Conservation (phyloP, 2,888 invertebrate species). For the Ennomos quercinarius region DNA sequence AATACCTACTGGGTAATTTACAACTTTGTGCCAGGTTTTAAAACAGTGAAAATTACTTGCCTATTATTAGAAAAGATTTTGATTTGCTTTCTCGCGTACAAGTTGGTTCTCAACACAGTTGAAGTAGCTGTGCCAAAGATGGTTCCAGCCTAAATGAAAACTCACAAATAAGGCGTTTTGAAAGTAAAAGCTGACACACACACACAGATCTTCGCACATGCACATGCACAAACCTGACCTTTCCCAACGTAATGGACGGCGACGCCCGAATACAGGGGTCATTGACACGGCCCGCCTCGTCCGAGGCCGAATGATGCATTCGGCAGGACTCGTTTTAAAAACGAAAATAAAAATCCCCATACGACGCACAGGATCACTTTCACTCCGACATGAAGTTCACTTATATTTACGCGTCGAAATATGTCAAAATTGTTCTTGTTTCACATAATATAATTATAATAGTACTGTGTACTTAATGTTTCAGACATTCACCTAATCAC, state of each 20-base stretch:
- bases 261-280: slow-evolving; percentile 78
- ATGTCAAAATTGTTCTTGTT: neutral
- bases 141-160: slow-evolving; percentile 44
- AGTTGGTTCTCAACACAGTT: neutral
- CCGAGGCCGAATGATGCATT: slow-evolving; percentile 76
- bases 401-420: slow-evolving; percentile 25
- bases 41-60: too few species aligned
- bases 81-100: too few species aligned
- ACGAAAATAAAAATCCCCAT: slow-evolving; percentile 49
- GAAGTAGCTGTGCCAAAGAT: slow-evolving; percentile 28
- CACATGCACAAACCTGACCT: slow-evolving; percentile 75
- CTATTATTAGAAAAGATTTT: too few species aligned
- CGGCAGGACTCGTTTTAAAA: slow-evolving; percentile 68
- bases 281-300: slow-evolving; percentile 62
- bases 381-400: slow-evolving; percentile 29
- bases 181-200: slow-evolving; percentile 74
- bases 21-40: too few species aligned
- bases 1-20: too few species aligned
- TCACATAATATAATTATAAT: neutral
- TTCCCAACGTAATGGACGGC: slow-evolving; percentile 75
- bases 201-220: slow-evolving; percentile 52
- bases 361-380: slow-evolving; percentile 36
- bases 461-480: too few species aligned
- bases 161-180: slow-evolving; percentile 49
- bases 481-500: too few species aligned